These are phyloP conservation scores for Tragopan temminckii DNA, from an alignment of 2,797 vertebrate species.

Conservation along the genomic window DNA sequence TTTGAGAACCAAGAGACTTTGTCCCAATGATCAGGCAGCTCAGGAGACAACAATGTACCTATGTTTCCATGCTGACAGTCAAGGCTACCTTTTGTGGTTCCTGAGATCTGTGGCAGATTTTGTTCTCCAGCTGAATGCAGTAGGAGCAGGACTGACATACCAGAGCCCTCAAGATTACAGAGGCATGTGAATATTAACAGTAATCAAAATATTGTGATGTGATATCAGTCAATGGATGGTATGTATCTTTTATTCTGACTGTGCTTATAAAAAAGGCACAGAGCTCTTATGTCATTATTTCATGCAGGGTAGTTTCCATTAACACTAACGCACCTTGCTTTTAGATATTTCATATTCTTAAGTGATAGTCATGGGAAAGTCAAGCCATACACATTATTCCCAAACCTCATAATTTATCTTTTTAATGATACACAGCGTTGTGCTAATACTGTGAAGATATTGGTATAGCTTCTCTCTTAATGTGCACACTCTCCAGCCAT, in stretches of 20 bases:
- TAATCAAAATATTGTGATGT: constrained; percentile 45
- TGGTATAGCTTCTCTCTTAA: constrained; percentile 50
- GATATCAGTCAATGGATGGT: neutral
- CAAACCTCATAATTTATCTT: constrained; percentile 52
- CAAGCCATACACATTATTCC: constrained; percentile 65
- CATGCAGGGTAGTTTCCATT: constrained; percentile 49
- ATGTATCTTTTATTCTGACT: constrained; percentile 31
- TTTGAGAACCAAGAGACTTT: neutral
- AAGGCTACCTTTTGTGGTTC: neutral
- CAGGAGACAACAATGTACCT: neutral
- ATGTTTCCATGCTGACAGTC: neutral
- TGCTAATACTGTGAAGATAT: constrained; percentile 25
- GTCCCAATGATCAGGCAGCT: neutral
- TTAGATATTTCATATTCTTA: constrained; percentile 71
- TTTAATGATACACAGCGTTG: constrained; percentile 26
- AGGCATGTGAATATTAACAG: neutral
- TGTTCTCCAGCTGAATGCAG: neutral
- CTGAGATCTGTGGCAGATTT: neutral
- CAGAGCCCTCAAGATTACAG: neutral
- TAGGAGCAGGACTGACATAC: neutral
- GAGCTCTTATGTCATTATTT: constrained; percentile 33
- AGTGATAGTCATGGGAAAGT: constrained; percentile 68
- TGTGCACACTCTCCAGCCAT: neutral
- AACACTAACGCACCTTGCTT: constrained; percentile 57
- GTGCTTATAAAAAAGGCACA: constrained; percentile 42